Conservation (phyloP, 2,797 vertebrate genomes). For the Enteromius argenteus region DNA sequence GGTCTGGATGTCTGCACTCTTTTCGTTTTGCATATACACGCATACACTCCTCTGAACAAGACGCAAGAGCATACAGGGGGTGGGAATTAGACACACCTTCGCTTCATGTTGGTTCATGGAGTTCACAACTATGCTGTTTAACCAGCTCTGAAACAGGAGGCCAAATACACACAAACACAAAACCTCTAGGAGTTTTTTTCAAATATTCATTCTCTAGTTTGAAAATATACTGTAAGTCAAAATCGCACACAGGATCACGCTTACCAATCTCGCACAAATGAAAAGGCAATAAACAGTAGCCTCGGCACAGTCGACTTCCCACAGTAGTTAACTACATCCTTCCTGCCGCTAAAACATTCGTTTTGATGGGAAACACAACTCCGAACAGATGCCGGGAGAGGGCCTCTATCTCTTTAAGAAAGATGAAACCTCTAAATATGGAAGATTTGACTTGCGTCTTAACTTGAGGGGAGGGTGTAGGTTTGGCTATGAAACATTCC, state of each 20-base stretch:
- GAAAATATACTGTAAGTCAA: not conserved
- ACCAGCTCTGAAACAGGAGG: constrained; percentile 54
- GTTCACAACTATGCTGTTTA: constrained; percentile 61
- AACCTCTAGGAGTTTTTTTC: constrained; percentile 1
- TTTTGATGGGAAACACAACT: not conserved
- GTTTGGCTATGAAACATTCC: constrained; percentile 55
- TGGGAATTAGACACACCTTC: constrained; percentile 29
- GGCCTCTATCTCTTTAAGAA: constrained; percentile 48
- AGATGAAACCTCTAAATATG: constrained; percentile 54
- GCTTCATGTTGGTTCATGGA: constrained; percentile 56
- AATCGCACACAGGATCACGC: not conserved
- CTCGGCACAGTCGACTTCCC: not conserved
- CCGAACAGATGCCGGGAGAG: not conserved
- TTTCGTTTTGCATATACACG: not conserved
- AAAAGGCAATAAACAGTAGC: constrained; percentile 10
- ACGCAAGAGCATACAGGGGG: constrained; percentile 8
- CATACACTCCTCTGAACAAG: not conserved
- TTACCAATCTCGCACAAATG: not conserved
- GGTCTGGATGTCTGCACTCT: not conserved
- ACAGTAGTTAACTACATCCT: constrained; percentile 46
- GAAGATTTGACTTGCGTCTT: constrained; percentile 47
- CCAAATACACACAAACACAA: constrained; percentile 33
- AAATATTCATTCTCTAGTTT: not conserved
- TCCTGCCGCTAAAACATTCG: constrained; percentile 40
- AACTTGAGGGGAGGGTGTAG: constrained; percentile 35